Evolutionary conservation across 2,888 invertebrate species (phyloP), one percentile per base, ranked within the genome.

Genomic region (Latrodectus elegans): DNA sequence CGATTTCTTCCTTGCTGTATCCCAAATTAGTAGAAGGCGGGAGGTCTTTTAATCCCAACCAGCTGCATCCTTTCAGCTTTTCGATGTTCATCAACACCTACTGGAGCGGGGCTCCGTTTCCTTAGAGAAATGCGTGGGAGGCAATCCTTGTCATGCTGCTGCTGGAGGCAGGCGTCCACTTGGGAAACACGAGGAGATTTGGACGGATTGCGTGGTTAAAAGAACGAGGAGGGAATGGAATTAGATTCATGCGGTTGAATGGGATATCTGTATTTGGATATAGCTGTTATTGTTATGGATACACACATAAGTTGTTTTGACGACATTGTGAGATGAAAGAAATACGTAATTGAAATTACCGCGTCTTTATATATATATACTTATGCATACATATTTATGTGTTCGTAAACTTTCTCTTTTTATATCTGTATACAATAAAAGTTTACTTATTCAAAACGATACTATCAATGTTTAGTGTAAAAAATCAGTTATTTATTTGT

Each of bases 41-140:
- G 60, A 60, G 53, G 65, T 52, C 81, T 81, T 75, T 67, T 82
- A 82, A 82, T 82, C 82, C 81, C 51, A 51, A 51, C 70, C 38
- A 67, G 38, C 38, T 81, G 81, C 81, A 82, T 82, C 75, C 82
- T 75, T 51, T 26, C 38, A 22, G 60, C 60, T 60, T 60, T n/a
- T 60, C 11, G 3, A 15, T 12, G 60, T 60, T 60, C 60, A 60
- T 60, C 60, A 15, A 15, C 60, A 60, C 60, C 60, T 60, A 60
- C 60, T 60, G 60, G 60, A 60, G 60, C 12, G n/a, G 14, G 14
- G n/a, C n/a, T 60, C n/a, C 60, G 11, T 60, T 60, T 60, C 60
- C 60, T n/a, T 60, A 10, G 60, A 12, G 60, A 60, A n/a, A 60
- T 6, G 10, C 4, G 60, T 60, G n/a, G 60, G 60, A 60, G 60